These are phyloP conservation scores for Ormyrus thymus DNA, from an alignment of 2,888 invertebrate species.

Conservation along the genomic window DNA sequence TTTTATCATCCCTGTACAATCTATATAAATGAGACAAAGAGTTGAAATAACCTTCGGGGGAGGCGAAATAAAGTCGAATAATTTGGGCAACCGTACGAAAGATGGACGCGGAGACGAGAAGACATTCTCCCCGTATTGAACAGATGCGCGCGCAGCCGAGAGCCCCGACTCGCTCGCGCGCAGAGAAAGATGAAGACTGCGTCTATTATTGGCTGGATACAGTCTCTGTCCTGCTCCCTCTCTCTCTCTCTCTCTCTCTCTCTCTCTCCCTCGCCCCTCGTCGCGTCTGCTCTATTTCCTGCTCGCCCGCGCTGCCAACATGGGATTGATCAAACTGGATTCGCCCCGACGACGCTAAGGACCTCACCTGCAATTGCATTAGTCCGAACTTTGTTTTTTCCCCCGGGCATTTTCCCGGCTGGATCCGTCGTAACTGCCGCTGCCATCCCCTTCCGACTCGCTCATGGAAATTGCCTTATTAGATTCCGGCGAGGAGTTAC, in stretches of 20 bases:
- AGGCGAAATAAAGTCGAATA: slow-evolving; percentile 51
- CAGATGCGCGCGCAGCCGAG: slow-evolving; percentile 60
- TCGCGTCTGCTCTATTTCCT: background rate
- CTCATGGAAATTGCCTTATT: slow-evolving; percentile 18
- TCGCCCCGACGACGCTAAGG: background rate
- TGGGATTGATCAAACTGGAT: slow-evolving; percentile 38
- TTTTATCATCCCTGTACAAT: slow-evolving; percentile 43
- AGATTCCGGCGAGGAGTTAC: slow-evolving; percentile 13
- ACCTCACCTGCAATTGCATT: slow-evolving; percentile 27
- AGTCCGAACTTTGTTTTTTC: slow-evolving; percentile 7
- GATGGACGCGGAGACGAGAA: slow-evolving; percentile 56
- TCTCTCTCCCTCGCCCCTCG: background rate
- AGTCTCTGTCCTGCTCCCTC: slow-evolving; percentile 19
- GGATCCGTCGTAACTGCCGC: slow-evolving; percentile 10
- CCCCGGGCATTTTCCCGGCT: background rate
- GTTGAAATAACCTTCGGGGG: slow-evolving; percentile 47
- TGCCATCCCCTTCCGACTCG: slow-evolving; percentile 8
- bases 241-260: slow-evolving; percentile 14
- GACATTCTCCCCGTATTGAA: slow-evolving; percentile 60
- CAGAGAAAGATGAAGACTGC: slow-evolving; percentile 50
- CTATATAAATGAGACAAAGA: slow-evolving; percentile 55
- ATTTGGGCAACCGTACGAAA: slow-evolving; percentile 52
- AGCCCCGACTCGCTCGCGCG: background rate
- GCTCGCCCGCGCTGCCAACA: too few species aligned
- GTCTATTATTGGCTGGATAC: slow-evolving; percentile 55